Base-by-base conservation (phyloP, 23 tunicate genomes). In the Ciona savignyi region DNA sequence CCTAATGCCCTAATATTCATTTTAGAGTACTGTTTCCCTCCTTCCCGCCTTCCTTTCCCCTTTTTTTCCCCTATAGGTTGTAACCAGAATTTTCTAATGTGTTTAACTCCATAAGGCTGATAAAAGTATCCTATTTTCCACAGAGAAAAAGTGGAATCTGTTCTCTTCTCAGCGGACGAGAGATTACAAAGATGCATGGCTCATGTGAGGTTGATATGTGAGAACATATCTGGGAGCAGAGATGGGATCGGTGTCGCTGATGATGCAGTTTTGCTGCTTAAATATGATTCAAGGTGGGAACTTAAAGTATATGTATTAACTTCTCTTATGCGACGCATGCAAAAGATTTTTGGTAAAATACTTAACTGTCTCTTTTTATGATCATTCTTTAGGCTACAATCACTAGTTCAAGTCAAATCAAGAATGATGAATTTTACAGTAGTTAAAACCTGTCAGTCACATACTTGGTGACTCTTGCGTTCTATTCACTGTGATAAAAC, bases 181-280 rank as follows among this genome's bases (percentile, higher is more conserved):
- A 51, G 51, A 1, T 70, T 88, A 3, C 96, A 81, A 73, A 48
- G 51, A 30, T 91, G 97, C 42, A 77, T 85, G 29, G 32, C 70
- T 0, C 62, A 82, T 34, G 79, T 91, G 1, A 33, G 83, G 33
- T 70, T 29, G 11, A 72, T 85, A 32, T 91, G 97, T 75, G 97
- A 91, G 70, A 85, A 85, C 62, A 62, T 88, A 29, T 91, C 80
- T 81, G 87, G 88, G 6, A 84, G 91, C 70, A 80, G 83, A 70
- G 86, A 91, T 72, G 97, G 97, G 3, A 68, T 91, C 6, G 97
- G 97, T 25, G 79, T 84, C 56, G 89, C 83, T 25, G 76, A 60
- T 28, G 77, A 77, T 63, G 83, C 97, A 6, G 67, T 91, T 19
- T 64, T 77, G 1, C 83, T 91, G 22, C 64, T 91, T 0, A 73